Conservation (phyloP, 1,140 invertebrate species). For the Venustaconcha ellipsiformis region DNA sequence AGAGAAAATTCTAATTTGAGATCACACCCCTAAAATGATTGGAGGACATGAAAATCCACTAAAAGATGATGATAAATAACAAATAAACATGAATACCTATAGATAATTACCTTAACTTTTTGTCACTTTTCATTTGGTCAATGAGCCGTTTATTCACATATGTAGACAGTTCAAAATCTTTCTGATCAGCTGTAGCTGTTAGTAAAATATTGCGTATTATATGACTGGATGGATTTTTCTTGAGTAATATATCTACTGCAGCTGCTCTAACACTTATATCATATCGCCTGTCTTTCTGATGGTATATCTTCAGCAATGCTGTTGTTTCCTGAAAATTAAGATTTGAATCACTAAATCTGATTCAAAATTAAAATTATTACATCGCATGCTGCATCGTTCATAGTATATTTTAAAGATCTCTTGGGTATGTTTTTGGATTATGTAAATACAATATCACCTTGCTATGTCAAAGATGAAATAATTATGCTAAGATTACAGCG, state of each 20-base stretch:
- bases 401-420: no score
- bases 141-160: slow-evolving; percentile 53
- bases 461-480: no score
- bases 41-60: not conserved
- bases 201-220: slow-evolving; percentile 52
- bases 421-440: no score
- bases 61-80: slow-evolving; percentile 9
- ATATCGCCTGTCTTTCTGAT: slow-evolving; percentile 57
- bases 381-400: no score
- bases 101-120: slow-evolving; percentile 45
- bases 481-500: no score
- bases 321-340: slow-evolving; percentile 48
- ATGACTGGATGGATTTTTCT: slow-evolving; percentile 34
- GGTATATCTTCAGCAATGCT: slow-evolving; percentile 55
- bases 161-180: slow-evolving; percentile 57
- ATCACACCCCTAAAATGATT: no score
- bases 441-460: no score
- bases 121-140: slow-evolving; percentile 46
- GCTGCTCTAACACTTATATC: slow-evolving; percentile 59
- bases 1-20: no score
- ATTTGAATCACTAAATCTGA: no score
- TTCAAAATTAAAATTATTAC: no score
- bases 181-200: slow-evolving; percentile 41
- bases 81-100: not conserved
- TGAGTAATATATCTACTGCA: slow-evolving; percentile 54